Percentiles rank a stretch among this genome's conserved stretches.
Evolutionary conservation across 64 coral and sea anemone species (phyloP).

Genomic region (Montipora capricornis): DNA sequence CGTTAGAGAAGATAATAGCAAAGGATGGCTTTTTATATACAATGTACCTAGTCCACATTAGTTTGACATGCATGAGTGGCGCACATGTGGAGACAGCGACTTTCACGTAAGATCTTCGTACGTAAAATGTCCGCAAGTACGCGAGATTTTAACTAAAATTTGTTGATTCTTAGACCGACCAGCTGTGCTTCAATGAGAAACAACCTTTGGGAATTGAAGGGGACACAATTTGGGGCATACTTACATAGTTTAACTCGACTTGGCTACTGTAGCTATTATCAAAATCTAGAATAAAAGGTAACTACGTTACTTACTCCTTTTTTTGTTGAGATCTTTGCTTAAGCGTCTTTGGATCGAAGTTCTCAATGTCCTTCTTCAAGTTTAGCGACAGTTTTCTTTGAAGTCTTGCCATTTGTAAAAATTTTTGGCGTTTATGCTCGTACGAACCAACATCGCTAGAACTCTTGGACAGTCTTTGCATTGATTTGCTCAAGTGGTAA

Average conservation of each 20-base stretch:
- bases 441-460: conserved; percentile 80
- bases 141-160: background rate
- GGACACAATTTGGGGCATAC: too few relatives aligned
- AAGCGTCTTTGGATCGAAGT: conserved; percentile 66
- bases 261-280: too few relatives aligned
- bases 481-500: conserved; percentile 55
- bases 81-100: background rate
- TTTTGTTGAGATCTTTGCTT: background rate
- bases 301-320: background rate
- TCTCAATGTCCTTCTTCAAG: conserved; percentile 88
- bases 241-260: too few relatives aligned
- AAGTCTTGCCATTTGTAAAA: conserved; percentile 86
- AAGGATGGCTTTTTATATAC: too few relatives aligned
- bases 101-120: background rate
- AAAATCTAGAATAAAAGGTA: too few relatives aligned
- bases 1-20: too few relatives aligned
- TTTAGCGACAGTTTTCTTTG: conserved; percentile 87
- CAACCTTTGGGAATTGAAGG: background rate
- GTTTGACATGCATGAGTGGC: background rate
- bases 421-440: conserved; percentile 80
- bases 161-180: background rate
- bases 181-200: background rate
- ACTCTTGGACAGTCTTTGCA: conserved; percentile 78
- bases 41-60: too few relatives aligned
- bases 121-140: background rate